Percentiles rank a stretch among this genome's conserved stretches.
phyloP scores from a whole-genome alignment of 2,888 invertebrate genomes.

The Trissolcus japonicus region DNA sequence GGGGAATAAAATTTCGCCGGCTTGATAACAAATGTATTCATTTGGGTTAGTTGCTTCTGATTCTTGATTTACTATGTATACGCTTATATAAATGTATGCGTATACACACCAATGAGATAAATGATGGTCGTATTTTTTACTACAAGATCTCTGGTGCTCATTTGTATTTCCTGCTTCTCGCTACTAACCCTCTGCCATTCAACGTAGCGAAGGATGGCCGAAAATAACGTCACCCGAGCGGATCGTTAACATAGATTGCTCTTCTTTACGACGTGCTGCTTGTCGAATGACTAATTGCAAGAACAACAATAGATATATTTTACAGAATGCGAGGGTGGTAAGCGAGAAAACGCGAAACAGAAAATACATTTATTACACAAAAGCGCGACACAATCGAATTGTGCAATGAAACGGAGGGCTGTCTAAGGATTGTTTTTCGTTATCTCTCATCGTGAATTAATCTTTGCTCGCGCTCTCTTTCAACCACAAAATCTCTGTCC shows the following conservation, averaged over 20 bases:
- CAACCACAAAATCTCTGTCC: constrained; percentile 52
- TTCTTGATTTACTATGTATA: constrained; percentile 35
- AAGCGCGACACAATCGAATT: constrained; percentile 72
- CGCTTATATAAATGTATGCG: constrained; percentile 13
- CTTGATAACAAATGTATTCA: constrained; percentile 44
- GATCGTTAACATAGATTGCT: constrained; percentile 69
- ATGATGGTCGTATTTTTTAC: constrained; percentile 55
- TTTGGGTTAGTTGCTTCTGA: constrained; percentile 35
- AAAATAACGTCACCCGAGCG: constrained; percentile 69
- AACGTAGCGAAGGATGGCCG: constrained; percentile 60
- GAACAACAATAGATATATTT: constrained; percentile 74
- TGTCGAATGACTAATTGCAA: constrained; percentile 74
- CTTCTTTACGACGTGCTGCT: constrained; percentile 69
- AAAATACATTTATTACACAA: constrained; percentile 70
- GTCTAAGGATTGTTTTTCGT: constrained; percentile 68
- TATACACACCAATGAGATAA: constrained; percentile 45
- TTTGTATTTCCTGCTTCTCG: constrained; percentile 59
- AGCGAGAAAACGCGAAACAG: constrained; percentile 60
- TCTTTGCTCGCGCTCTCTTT: constrained; percentile 64
- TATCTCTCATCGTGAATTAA: constrained; percentile 75
- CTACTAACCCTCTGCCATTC: constrained; percentile 59
- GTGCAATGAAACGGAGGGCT: constrained; percentile 63
- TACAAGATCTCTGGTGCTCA: constrained; percentile 57
- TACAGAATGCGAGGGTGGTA: constrained; percentile 64
- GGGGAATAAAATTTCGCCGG: constrained; percentile 9